phyloP scores from a whole-genome alignment of 2,113 vertebrate species.

The Lethenteron reissneri region DNA sequence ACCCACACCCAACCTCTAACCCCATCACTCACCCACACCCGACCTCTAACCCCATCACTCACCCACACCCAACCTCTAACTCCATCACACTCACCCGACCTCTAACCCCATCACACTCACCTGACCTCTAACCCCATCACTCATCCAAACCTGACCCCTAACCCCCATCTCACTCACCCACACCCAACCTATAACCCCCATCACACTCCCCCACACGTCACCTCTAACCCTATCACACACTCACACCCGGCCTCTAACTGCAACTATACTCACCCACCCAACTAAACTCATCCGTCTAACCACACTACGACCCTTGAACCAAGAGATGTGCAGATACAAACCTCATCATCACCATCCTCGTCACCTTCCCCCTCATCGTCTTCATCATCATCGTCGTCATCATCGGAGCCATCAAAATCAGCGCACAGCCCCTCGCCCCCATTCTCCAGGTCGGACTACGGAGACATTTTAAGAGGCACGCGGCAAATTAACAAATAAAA shows the following conservation, averaged over 20 bases:
- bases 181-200: not conserved
- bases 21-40: constrained; percentile 16
- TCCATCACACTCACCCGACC: constrained; percentile 14
- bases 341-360: constrained; percentile 24
- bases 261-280: too few relatives aligned
- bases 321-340: too few relatives aligned
- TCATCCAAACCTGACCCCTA: constrained; percentile 29
- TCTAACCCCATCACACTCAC: constrained; percentile 22
- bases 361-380: constrained; percentile 20
- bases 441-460: too few relatives aligned
- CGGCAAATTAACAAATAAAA: too few relatives aligned
- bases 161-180: constrained; percentile 47
- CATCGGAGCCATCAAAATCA: too few relatives aligned
- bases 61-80: not conserved
- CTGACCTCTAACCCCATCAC: too few relatives aligned
- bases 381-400: constrained; percentile 13
- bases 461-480: too few relatives aligned
- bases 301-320: too few relatives aligned
- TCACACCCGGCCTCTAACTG: constrained; percentile 8
- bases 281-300: too few relatives aligned
- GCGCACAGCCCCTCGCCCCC: too few relatives aligned
- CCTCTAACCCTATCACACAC: constrained; percentile 19
- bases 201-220: not conserved
- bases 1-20: constrained; percentile 13
- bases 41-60: constrained; percentile 5